Evolutionary conservation across 92 coral and sea anemone genomes (phyloP).

Genomic region (Phymanthus crucifer): DNA sequence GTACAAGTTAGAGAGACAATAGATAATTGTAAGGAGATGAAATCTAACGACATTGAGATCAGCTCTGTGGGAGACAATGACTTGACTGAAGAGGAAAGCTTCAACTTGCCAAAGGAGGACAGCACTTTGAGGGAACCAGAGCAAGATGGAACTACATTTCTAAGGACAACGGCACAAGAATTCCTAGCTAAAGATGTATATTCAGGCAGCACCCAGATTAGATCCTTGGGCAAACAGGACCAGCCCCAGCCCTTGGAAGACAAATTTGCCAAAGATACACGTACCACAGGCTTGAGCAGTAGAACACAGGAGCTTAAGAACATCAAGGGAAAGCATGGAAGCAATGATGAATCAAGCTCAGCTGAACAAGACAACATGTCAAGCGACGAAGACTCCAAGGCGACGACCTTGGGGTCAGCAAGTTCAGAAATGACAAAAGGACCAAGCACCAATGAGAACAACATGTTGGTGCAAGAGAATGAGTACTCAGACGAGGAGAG

Average conservation of each 20-base stretch:
- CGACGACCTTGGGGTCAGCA: neutral
- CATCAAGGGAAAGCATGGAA: neutral
- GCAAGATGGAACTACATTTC: neutral
- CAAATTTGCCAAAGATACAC: neutral
- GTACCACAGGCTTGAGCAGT: neutral
- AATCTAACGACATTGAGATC: neutral
- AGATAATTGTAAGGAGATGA: neutral
- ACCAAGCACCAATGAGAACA: neutral
- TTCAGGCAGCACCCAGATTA: neutral
- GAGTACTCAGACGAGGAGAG: neutral
- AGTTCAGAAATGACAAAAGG: neutral
- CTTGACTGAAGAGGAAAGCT: neutral
- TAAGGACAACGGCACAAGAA: too few species aligned
- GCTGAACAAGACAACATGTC: neutral
- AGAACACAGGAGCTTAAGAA: neutral
- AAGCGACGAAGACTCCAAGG: neutral
- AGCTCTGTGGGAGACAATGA: neutral
- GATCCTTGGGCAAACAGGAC: neutral
- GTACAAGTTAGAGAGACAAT: neutral
- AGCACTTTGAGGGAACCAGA: neutral
- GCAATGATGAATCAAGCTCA: neutral
- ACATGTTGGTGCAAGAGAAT: neutral
- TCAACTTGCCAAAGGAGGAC: neutral
- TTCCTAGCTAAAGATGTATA: too few species aligned
- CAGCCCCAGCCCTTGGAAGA: neutral